Evolutionary conservation across 1,140 invertebrate species (phyloP).

Genomic region (Anthonomus grandis): DNA sequence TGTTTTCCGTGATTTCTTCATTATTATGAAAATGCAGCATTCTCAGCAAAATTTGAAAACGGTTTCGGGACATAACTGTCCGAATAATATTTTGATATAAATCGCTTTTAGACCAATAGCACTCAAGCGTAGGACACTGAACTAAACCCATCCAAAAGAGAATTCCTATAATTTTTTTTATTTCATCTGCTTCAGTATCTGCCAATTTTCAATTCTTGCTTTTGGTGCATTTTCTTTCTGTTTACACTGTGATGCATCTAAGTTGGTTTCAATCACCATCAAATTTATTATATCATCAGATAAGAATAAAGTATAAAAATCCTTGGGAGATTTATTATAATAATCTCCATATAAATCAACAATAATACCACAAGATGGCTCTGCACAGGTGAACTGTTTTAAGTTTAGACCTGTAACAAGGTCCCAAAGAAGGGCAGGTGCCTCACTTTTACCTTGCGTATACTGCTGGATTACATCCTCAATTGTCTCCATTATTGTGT

Average conservation of each 20-base stretch:
- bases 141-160: neutral
- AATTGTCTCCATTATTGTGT: neutral
- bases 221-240: neutral
- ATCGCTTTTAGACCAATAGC: neutral
- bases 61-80: too few relatives aligned
- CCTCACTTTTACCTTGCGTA: neutral
- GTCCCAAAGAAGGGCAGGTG: neutral
- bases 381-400: neutral
- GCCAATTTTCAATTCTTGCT: neutral
- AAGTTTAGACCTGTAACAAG: neutral
- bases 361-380: neutral
- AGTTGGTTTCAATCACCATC: neutral
- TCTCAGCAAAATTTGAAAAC: too few relatives aligned
- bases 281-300: neutral
- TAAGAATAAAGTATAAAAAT: conserved; percentile 8
- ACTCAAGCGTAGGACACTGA: neutral
- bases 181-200: neutral
- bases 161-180: neutral
- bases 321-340: neutral
- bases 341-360: neutral
- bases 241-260: neutral
- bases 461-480: neutral
- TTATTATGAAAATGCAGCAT: too few relatives aligned
- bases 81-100: too few relatives aligned
- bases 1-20: too few relatives aligned